Percentiles rank a stretch among this genome's conserved stretches.
Conservation (phyloP, 2,797 vertebrate species). For the Denticeps clupeoides region DNA sequence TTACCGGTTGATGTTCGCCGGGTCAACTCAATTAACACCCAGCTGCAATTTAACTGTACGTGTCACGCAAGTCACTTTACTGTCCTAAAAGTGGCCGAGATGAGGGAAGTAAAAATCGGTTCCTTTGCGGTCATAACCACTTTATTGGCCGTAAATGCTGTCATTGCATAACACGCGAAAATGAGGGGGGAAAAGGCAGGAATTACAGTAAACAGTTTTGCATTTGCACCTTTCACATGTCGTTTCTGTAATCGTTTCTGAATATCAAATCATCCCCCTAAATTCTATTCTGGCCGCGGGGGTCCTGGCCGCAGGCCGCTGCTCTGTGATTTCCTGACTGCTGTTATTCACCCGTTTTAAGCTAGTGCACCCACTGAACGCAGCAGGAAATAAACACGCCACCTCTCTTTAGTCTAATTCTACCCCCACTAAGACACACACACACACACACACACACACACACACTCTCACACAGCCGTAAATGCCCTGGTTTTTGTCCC, state of each 20-base stretch:
- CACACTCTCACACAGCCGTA: too few relatives aligned
- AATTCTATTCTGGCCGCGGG: not conserved
- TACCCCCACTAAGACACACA: not conserved
- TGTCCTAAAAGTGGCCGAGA: too few relatives aligned
- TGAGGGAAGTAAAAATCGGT: too few relatives aligned
- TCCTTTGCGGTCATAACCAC: not conserved
- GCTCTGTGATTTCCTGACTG: constrained; percentile 4
- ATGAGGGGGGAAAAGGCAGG: not conserved
- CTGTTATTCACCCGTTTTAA: not conserved
- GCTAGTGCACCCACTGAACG: not conserved
- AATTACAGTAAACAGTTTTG: not conserved
- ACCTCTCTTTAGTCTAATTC: not conserved
- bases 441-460: not conserved
- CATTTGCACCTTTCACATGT: not conserved
- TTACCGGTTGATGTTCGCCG: too few relatives aligned
- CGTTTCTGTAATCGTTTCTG: not conserved
- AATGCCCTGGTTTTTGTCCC: not conserved
- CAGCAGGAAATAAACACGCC: constrained; percentile 1
- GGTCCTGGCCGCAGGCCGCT: not conserved
- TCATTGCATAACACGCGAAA: not conserved
- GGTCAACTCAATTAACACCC: too few relatives aligned
- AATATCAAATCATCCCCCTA: constrained; percentile 1
- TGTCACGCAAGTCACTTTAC: too few relatives aligned
- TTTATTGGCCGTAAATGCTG: not conserved
- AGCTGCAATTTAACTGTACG: too few relatives aligned